These are phyloP conservation scores for Stegastes partitus DNA, from an alignment of 2,113 vertebrate genomes.

Conservation along the genomic window DNA sequence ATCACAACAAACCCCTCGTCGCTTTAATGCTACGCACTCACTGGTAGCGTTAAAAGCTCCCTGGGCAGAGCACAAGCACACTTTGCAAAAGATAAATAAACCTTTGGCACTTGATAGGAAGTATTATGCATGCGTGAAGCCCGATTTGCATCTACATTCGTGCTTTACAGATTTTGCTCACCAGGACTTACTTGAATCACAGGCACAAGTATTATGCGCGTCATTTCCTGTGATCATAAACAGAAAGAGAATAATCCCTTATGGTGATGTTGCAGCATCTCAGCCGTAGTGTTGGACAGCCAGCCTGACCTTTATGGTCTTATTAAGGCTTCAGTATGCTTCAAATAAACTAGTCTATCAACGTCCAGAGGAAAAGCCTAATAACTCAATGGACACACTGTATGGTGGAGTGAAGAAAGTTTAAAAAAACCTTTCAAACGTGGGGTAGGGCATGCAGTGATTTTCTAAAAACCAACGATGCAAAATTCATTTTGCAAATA, in stretches of 20 bases:
- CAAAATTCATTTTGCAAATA: too few relatives aligned
- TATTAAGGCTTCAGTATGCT: not conserved
- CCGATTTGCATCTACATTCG: not conserved
- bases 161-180: not conserved
- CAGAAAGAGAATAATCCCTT: not conserved
- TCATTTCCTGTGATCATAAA: not conserved
- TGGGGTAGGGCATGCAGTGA: too few relatives aligned
- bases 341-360: not conserved
- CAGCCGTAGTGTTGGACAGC: not conserved
- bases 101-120: not conserved
- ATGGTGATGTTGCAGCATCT: not conserved
- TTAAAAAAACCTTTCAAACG: too few relatives aligned
- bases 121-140: not conserved
- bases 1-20: conserved; percentile 29
- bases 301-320: too few relatives aligned
- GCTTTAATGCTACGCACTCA: not conserved
- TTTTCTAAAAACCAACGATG: too few relatives aligned
- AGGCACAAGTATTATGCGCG: too few relatives aligned
- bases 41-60: not conserved
- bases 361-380: too few relatives aligned
- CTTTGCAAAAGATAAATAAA: not conserved
- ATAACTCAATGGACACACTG: too few relatives aligned
- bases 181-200: not conserved
- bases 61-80: not conserved
- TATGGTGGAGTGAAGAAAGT: too few relatives aligned